Evolutionary conservation across 35 echinoderm and acorn worm genomes (phyloP), one percentile per base, ranked within the genome.

Genomic region (Amphiura filiformis): DNA sequence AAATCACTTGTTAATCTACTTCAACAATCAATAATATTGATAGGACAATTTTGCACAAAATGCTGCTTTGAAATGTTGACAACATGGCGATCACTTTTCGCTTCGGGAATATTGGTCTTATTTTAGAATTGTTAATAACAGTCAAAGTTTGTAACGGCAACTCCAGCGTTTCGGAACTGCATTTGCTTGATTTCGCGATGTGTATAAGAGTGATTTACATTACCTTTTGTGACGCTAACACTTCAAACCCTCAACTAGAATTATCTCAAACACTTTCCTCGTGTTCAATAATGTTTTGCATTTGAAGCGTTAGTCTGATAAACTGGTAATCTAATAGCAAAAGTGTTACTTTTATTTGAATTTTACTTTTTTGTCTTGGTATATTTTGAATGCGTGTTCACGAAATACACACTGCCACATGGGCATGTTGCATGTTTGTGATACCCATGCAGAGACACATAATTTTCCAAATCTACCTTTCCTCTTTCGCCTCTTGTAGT

Each of bases 251-350:
- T 70, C 61, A 70, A 70, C 26, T 70, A 26, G 7, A 52, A 70
- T 26, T 23, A 70, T 13, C 41, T 9, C 41, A 17, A 47, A 9
- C 41, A 47, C 41, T 47, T n/a, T 47, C 41, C 5, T 47, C 4
- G 41, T 47, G 41, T 47, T 47, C 4, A 47, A 70, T 13, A 70
- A 20, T 52, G 20, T 7, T 70, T n/a, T 15, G 61, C 61, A 70
- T 70, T 70, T 70, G 61, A 70, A 70, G 61, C 61, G 61, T 70
- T 70, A 70, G 61, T 70, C 61, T 70, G 61, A 70, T 47, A 70
- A 70, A 70, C 26, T 70, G 61, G 61, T 70, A 70, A 70, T 70
- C 2, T 70, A 17, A 4, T 47, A 17, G 41, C 41, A 17, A 47
- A 47, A 47, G 41, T 47, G 17, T 17, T 9, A 9, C 41, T 4